Evolutionary conservation across 2,888 invertebrate genomes (phyloP), one percentile per base, ranked within the genome.

Genomic region (Plagodis pulveraria): DNA sequence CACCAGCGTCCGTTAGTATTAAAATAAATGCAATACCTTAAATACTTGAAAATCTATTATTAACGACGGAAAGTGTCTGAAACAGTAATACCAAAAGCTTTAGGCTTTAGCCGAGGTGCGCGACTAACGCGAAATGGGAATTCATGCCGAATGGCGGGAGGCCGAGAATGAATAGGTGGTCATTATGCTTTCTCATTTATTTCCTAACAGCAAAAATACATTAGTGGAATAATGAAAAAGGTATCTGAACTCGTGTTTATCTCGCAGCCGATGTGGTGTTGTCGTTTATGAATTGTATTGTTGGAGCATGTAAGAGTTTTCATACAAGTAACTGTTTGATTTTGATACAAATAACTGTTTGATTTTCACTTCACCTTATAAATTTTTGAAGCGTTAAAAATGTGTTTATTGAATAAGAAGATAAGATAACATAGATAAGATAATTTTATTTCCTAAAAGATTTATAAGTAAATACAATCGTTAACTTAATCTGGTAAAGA

Each of bases 201-300:
- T 56, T 63, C 49, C 52, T 58, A 56, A 58, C 60, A 56, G 50
- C 48, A 53, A 58, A 60, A 62, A 52, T 47, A 56, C 56, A 54
- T 67, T 64, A 65, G 55, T 46, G 51, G 43, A 69, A 87, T 93
- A 60, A 54, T 50, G 56, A 57, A 64, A 62, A 56, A 56, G 56
- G 56, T 61, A 56, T 61, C 56, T 38, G 47, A 50, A 55, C 55
- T 59, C 46, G 32, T 45, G 44, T 55, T 59, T 59, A 50, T 59
- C 32, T 6, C 33, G 40, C 11, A 34, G 51, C 43, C 48, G 33
- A 22, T 43, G 50, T 33, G 47, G 47, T 48, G 33, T 38, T 36
- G 41, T 12, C 9, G 9, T 46, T 40, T 7, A 22, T 32, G 34
- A 12, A 35, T 0, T 41, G 34, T 22, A 6, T 35, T 41, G 11